Evolutionary conservation across 2,113 vertebrate genomes (phyloP), one percentile per base, ranked within the genome.

Genomic region (Donacobius atricapilla): DNA sequence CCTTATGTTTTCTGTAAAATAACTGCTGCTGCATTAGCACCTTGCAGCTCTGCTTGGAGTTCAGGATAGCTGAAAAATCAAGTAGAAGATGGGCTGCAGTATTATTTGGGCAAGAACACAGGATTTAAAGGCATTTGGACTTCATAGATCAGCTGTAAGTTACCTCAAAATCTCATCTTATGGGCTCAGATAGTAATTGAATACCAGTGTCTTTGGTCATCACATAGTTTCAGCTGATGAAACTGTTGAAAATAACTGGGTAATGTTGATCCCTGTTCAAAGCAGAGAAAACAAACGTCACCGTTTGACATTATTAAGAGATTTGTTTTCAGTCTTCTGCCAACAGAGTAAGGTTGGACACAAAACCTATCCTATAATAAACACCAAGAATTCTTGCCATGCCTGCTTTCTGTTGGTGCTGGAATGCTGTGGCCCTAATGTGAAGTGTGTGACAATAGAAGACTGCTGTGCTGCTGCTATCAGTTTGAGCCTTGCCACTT

Each of bases 21-120:
- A 84, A 78, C 48, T 91, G 81, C 78, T 90, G 84, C 83, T 94
- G 69, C 76, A 54, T 94, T 95, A 94, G 94, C 64, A 65, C 31
- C 93, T 91, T 53, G 71, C 54, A 93, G 10, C 65, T 30, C 17
- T 87, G 48, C 63, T 86, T 78, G 76, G n/a, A 77, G 48, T 73
- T 87, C 40, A 56, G 87, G 48, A 56, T 72, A 73, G 48, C 56
- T 83, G 69, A 92, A 92, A 93, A 89, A 72, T 63, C 12, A 83
- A 92, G 69, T 54, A 73, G 60, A 50, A 75, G n/a, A 60, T 93
- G 60, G 23, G 68, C 68, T 94, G 71, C 42, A 50, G 30, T 93
- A 48, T 77, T 93, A n/a, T 60, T 78, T 84, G 77, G 37, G 60
- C 60, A 91, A 81, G 68, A 93, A 33, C 23, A 37, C 44, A 73